These are phyloP conservation scores for Spilogale gracilis DNA, from an alignment of 2,113 vertebrate genomes.

Conservation along the genomic window DNA sequence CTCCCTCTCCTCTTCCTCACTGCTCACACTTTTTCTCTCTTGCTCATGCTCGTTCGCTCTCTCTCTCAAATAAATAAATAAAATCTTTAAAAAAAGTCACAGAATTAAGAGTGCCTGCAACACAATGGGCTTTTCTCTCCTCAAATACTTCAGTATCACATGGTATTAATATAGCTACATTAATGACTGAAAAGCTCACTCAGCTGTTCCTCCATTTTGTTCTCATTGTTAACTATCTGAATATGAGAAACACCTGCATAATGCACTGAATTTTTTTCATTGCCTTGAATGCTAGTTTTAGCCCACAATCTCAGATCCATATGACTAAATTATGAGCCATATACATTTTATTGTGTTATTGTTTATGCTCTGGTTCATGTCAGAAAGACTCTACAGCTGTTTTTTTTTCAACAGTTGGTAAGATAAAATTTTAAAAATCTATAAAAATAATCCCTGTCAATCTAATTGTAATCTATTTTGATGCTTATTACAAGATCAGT, in stretches of 20 bases:
- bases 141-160: background rate
- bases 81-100: background rate
- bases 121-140: background rate
- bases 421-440: background rate
- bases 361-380: background rate
- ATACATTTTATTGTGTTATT: background rate
- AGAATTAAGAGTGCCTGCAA: background rate
- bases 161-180: background rate
- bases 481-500: background rate
- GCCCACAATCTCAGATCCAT: background rate
- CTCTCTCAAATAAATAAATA: background rate
- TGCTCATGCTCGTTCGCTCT: background rate
- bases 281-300: constrained; percentile 28
- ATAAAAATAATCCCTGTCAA: constrained; percentile 28
- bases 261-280: background rate
- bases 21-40: too few relatives aligned
- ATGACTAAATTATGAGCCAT: background rate
- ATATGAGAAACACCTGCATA: constrained; percentile 5
- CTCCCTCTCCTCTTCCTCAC: background rate
- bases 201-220: background rate
- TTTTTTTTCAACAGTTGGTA: background rate
- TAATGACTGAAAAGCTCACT: background rate
- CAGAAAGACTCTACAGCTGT: background rate
- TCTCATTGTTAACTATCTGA: background rate
- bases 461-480: constrained; percentile 43